phyloP scores from a whole-genome alignment of 2,113 vertebrate species.

The Atherinomorus stipes region DNA sequence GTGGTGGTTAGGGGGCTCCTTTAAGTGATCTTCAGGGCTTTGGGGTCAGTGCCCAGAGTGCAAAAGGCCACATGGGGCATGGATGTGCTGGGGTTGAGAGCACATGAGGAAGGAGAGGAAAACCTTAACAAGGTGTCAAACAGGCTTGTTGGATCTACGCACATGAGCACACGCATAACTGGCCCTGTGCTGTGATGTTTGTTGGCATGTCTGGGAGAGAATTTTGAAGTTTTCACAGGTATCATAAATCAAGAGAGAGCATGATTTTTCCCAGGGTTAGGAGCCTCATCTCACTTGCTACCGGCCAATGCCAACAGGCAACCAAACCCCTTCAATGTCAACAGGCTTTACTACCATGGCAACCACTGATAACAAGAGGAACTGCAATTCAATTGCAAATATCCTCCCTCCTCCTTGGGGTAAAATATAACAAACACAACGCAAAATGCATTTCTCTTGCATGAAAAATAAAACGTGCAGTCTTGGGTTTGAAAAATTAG shows the following conservation, averaged over 20 bases:
- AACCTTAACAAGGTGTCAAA: slow-evolving; percentile 77
- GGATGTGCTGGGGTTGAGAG: slow-evolving; percentile 41
- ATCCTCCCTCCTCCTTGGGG: neutral
- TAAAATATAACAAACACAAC: slow-evolving; percentile 4
- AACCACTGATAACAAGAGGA: slow-evolving; percentile 23
- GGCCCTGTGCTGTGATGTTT: slow-evolving; percentile 80
- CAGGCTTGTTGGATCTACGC: slow-evolving; percentile 71
- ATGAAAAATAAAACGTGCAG: slow-evolving; percentile 6
- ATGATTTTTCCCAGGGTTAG: slow-evolving; percentile 76
- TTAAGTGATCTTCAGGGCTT: slow-evolving; percentile 47
- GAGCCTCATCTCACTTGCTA: slow-evolving; percentile 23
- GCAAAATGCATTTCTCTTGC: neutral
- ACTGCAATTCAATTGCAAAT: slow-evolving; percentile 17
- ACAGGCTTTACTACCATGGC: slow-evolving; percentile 25
- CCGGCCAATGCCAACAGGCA: slow-evolving; percentile 26
- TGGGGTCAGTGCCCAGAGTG: slow-evolving; percentile 67
- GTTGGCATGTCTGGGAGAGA: slow-evolving; percentile 80
- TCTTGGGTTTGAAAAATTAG: slow-evolving; percentile 7
- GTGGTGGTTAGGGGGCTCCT: slow-evolving; percentile 45
- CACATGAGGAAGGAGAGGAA: slow-evolving; percentile 50
- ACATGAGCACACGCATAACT: slow-evolving; percentile 65
- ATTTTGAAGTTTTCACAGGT: slow-evolving; percentile 77
- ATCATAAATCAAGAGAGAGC: slow-evolving; percentile 74
- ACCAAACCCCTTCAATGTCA: neutral
- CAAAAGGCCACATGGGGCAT: slow-evolving; percentile 52